Conservation (phyloP, 1,140 invertebrate genomes). For the Berghia stephanieae region DNA sequence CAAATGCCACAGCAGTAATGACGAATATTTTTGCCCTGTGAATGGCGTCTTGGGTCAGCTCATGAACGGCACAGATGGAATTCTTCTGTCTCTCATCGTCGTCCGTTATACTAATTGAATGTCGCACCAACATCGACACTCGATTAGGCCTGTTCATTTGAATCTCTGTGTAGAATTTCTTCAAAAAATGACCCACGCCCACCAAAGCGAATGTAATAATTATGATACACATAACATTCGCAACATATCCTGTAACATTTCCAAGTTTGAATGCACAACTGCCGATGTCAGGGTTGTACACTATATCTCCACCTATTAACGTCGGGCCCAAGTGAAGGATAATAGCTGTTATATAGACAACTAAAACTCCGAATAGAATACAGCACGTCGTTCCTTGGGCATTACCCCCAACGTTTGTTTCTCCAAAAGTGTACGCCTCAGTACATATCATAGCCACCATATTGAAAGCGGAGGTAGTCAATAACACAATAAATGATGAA, state of each 20-base stretch:
- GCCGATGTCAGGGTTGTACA: constrained; percentile 62
- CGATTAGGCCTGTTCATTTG: constrained; percentile 61
- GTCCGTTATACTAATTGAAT: constrained; percentile 59
- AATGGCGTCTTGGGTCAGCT: constrained; percentile 50
- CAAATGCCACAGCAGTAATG: constrained; percentile 53
- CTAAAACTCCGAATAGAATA: constrained; percentile 62
- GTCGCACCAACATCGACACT: constrained; percentile 60
- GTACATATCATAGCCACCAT: constrained; percentile 65
- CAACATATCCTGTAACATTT: constrained; percentile 62
- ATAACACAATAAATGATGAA: constrained; percentile 59
- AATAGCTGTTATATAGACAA: constrained; percentile 63
- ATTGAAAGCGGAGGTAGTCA: constrained; percentile 64
- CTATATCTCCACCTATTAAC: constrained; percentile 65
- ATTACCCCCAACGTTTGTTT: constrained; percentile 61
- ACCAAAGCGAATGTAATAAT: constrained; percentile 61
- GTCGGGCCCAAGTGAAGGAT: constrained; percentile 67
- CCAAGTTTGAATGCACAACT: constrained; percentile 64
- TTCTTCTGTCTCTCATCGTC: constrained; percentile 40
- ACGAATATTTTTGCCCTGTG: constrained; percentile 63
- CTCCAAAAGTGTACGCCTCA: constrained; percentile 66
- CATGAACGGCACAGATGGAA: constrained; percentile 41
- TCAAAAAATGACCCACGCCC: constrained; percentile 58
- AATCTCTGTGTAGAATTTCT: constrained; percentile 62
- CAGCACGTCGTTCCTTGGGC: constrained; percentile 61
- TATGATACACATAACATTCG: constrained; percentile 65